Percentiles rank a stretch among this genome's conserved stretches.
Conservation (phyloP, 2,797 vertebrate species). For the Protonibea diacanthus region DNA sequence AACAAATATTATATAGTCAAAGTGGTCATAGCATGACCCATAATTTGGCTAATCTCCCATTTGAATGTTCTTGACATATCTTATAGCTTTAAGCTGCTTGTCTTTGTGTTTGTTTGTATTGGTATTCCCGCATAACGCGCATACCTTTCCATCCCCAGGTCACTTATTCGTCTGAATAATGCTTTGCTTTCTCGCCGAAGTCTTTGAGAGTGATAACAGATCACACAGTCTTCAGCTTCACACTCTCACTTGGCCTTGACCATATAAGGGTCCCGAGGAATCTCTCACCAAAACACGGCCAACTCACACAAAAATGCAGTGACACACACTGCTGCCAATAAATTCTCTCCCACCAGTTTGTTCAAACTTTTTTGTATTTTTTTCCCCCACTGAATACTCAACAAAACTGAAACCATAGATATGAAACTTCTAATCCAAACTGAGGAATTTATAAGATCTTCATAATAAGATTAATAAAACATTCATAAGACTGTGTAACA, state of each 20-base stretch:
- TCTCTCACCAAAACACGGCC: constrained; percentile 78
- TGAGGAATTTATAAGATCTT: not conserved
- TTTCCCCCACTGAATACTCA: not conserved
- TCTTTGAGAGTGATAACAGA: constrained; percentile 79
- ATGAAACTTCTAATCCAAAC: not conserved
- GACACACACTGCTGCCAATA: constrained; percentile 22
- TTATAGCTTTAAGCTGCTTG: not conserved
- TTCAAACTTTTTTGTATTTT: not conserved
- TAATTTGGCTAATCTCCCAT: constrained; percentile 31
- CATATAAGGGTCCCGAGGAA: constrained; percentile 87
- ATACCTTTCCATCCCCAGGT: constrained; percentile 17
- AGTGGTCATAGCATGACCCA: not conserved
- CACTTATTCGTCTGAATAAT: constrained; percentile 1
- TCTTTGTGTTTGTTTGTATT: constrained; percentile 47
- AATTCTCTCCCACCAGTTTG: constrained; percentile 14
- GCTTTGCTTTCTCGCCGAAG: constrained; percentile 51
- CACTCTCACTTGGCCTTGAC: constrained; percentile 81
- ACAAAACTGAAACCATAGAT: not conserved
- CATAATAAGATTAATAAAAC: not conserved
- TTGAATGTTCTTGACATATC: not conserved
- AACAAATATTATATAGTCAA: constrained; percentile 24
- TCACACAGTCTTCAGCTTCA: constrained; percentile 66
- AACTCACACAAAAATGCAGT: constrained; percentile 70
- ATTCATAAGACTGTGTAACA: not conserved
- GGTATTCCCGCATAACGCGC: not conserved